Conservation (phyloP, 2,888 invertebrate species). For the Frankliniella intonsa region DNA sequence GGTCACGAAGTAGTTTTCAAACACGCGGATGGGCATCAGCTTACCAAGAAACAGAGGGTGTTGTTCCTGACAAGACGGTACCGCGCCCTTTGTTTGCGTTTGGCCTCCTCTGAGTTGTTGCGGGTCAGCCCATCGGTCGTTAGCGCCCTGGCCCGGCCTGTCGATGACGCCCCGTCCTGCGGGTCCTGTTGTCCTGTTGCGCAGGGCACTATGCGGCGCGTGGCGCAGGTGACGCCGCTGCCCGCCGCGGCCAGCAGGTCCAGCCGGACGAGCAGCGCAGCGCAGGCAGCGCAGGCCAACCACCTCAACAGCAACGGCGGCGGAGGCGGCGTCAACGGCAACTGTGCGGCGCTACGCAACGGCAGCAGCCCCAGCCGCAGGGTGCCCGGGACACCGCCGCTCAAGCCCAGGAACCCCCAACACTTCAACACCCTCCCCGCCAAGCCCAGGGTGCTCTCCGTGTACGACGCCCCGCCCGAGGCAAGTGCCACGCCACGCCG, state of each 20-base stretch:
- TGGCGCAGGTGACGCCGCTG: constrained; percentile 9
- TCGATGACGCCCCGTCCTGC: background rate
- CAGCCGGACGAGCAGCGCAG: background rate
- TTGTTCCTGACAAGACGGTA: no score
- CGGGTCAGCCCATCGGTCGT: background rate
- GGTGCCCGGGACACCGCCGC: constrained; percentile 6
- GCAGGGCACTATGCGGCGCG: constrained; percentile 5
- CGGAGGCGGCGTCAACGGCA: constrained; percentile 13
- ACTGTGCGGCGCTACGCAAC: background rate
- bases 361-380: background rate
- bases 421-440: constrained; percentile 11
- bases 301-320: background rate
- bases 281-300: background rate
- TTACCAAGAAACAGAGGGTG: no score
- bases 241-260: background rate
- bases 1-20: no score
- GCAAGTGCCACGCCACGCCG: background rate
- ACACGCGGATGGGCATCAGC: no score
- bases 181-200: background rate
- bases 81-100: no score
- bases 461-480: constrained; percentile 3
- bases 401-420: background rate
- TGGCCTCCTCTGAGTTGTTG: no score
- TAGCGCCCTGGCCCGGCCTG: background rate
- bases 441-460: background rate